These are phyloP conservation scores for Peromyscus attwateri DNA, from an alignment of 2,797 vertebrate genomes.

Conservation along the genomic window DNA sequence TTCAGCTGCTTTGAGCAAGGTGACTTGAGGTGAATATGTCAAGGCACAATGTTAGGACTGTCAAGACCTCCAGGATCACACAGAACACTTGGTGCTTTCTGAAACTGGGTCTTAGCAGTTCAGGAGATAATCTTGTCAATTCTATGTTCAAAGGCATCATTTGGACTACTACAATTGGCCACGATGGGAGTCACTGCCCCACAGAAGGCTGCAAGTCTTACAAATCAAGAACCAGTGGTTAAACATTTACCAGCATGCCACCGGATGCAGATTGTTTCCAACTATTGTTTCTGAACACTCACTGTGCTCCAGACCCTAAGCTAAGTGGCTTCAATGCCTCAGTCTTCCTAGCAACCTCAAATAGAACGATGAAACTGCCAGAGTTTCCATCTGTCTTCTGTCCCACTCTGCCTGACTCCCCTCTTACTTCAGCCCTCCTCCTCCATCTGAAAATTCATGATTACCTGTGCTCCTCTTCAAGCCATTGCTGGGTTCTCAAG, in stretches of 20 bases:
- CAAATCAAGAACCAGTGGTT: constrained; percentile 2
- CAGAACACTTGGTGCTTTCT: neutral
- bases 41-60: neutral
- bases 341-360: neutral
- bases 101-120: neutral
- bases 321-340: neutral
- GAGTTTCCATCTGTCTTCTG: neutral
- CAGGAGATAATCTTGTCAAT: neutral
- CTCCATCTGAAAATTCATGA: neutral
- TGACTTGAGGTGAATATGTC: neutral
- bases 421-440: neutral
- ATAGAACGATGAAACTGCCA: neutral
- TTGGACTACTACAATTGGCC: neutral
- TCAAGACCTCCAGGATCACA: neutral
- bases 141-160: constrained; percentile 32
- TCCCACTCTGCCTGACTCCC: neutral
- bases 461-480: neutral
- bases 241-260: neutral
- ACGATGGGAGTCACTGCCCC: neutral
- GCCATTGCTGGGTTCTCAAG: neutral
- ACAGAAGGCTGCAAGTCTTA: constrained; percentile 11
- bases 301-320: neutral
- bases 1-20: constrained; percentile 13
- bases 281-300: neutral
- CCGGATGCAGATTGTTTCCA: neutral